Base-by-base conservation (phyloP, 30 jellyfish, hydroid and myxozoan species). In the Chrysaora quinquecirrha region DNA sequence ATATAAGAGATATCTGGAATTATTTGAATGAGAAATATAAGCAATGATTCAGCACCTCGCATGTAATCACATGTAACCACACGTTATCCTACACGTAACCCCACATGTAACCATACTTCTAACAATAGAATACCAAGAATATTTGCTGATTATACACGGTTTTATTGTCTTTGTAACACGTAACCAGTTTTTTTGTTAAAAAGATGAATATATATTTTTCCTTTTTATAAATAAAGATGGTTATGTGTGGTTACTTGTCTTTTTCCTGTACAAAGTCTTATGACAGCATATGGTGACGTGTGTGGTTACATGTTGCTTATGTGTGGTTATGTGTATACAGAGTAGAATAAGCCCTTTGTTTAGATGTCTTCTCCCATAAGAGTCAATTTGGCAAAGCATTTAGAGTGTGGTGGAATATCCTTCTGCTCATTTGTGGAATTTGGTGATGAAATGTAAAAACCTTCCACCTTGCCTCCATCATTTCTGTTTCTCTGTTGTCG, bases 311-410 rank as follows among this genome's bases (percentile, higher is more conserved):
- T 60, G 72, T 20, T 60, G 72, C 21, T 60, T 60, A 60, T 22
- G 72, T 60, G 72, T 60, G 72, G 72, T 60, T 20, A 60, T 9
- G 72, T 60, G 72, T 43, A 43, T 4, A 60, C 9, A 9, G n/a
- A 60, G 33, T 6, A 60, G 32, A n/a, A 60, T 4, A 60, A 25
- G 28, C 23, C 32, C 72, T n/a, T 20, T 6, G n/a, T 60, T 60
- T 20, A 60, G 33, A 25, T n/a, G 28, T 60, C 72, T 22, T 25
- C 33, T 60, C 72, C 72, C 72, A 60, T 4, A n/a, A 60, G 32
- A 60, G 33, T 25, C 72, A 60, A 60, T n/a, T 60, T 60, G 72
- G 72, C 72, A 60, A 60, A 60, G 72, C 23, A 60, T 60, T 60
- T 60, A 25, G 32, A 60, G 33, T 22, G n/a, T 21, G 72, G 72